phyloP scores from a whole-genome alignment of 2,888 invertebrate species.

The Clivina fossor region DNA sequence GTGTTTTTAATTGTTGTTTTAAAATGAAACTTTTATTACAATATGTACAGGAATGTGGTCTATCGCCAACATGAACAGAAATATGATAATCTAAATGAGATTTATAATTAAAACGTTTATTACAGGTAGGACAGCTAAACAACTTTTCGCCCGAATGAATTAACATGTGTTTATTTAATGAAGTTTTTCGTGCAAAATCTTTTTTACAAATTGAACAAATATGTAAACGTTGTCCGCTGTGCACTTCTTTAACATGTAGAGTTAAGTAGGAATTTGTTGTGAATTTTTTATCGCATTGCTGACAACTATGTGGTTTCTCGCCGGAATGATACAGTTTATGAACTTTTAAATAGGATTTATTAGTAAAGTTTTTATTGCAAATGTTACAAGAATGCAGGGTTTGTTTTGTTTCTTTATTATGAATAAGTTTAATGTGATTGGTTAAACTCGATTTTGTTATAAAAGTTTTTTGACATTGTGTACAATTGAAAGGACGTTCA shows the following conservation, averaged over 20 bases:
- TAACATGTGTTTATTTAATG: conserved; percentile 3
- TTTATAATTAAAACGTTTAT: conserved; percentile 4
- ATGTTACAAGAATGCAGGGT: background rate
- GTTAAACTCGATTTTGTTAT: conserved; percentile 6
- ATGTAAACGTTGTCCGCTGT: background rate
- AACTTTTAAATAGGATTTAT: conserved; percentile 4
- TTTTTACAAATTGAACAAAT: conserved; percentile 2
- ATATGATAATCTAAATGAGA: conserved; percentile 8
- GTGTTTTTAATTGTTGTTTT: conserved; percentile 5
- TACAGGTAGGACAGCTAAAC: conserved; percentile 1
- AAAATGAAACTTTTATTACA: conserved; percentile 5
- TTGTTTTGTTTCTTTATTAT: background rate
- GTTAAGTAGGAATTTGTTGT: conserved; percentile 6
- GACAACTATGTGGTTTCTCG: conserved; percentile 1
- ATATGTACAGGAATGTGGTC: background rate
- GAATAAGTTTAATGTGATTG: background rate
- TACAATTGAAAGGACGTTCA: background rate
- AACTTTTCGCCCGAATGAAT: background rate
- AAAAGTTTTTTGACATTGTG: background rate
- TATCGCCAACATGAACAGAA: background rate
- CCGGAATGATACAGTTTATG: background rate
- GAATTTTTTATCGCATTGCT: conserved; percentile 5
- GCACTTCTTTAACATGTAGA: conserved; percentile 3
- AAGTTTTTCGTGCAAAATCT: background rate
- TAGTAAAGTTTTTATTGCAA: background rate